Base-by-base conservation (phyloP, 2,888 invertebrate species). In the Notodonta dromedarius region DNA sequence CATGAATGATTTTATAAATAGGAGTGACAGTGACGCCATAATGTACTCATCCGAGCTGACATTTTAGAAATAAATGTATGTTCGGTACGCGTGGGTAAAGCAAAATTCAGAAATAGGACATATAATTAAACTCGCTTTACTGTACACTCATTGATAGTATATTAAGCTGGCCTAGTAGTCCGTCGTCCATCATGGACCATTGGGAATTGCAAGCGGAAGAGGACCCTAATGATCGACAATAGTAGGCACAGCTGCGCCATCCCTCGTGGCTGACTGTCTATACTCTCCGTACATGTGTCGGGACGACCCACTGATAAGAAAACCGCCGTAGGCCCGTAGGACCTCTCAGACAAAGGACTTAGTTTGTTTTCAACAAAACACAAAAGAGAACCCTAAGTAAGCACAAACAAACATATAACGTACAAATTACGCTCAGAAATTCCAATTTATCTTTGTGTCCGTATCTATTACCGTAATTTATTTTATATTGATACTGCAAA, bases 351-450 rank as follows among this genome's bases (percentile, higher is more conserved):
- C 90, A 90, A 90, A 89, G 86, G 85, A 83, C 83, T 84, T 83
- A 82, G 85, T 86, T 87, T 88, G 85, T 84, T 85, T 86, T 84
- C 80, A 71, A 75, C 80, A 74, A 82, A 84, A 85, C 82, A 88
- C 88, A 90, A 89, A 89, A 88, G 85, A 81, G 79, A 79, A 81
- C 82, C 86, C 85, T 83, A 82, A 82, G 81, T 79, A 86, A 85
- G 80, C 83, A 86, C 82, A 83, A 84, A 82, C 84, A 86, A 80
- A 85, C 82, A 80, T 86, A 82, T 81, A 72, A 80, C 79, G 78
- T 79, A 81, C 83, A 84, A 85, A 86, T 86, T 85, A 82, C 78
- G 78, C 78, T 76, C 72, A 79, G 78, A 77, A 79, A 82, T 83
- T 79, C 73, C 80, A 83, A 84, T 84, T 82, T 82, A 82, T 82